phyloP scores from a whole-genome alignment of 2,888 invertebrate species.

The Pemphredon lugubris region DNA sequence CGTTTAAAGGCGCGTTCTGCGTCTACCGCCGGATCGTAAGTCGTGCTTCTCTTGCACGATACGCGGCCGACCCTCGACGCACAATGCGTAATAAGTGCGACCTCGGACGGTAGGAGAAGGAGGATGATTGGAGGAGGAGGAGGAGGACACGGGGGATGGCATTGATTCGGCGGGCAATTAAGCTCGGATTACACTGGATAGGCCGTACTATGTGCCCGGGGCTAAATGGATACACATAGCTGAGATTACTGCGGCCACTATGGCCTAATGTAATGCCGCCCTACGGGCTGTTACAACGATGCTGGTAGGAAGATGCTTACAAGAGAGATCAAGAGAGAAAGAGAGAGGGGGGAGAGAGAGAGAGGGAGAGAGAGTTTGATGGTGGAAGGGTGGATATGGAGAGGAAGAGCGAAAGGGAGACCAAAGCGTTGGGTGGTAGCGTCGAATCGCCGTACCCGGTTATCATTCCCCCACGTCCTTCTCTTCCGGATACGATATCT shows the following conservation, averaged over 20 bases:
- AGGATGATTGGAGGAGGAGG: slow-evolving; percentile 29
- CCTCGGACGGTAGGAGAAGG: slow-evolving; percentile 24
- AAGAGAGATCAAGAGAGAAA: slow-evolving; percentile 41
- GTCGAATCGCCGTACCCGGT: slow-evolving; percentile 4
- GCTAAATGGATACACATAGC: slow-evolving; percentile 79
- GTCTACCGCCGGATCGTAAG: too few relatives aligned
- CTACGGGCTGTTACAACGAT: slow-evolving; percentile 67
- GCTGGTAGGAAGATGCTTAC: slow-evolving; percentile 62
- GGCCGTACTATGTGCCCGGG: slow-evolving; percentile 70
- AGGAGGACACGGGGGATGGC: slow-evolving; percentile 60
- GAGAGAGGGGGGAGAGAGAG: background rate
- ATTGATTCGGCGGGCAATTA: slow-evolving; percentile 78
- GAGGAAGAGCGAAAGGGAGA: background rate
- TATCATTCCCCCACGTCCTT: background rate
- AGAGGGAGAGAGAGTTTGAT: slow-evolving; percentile 20
- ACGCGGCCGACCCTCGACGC: too few relatives aligned
- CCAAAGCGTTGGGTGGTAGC: background rate
- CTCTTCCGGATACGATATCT: slow-evolving; percentile 48
- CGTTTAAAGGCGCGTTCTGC: too few relatives aligned
- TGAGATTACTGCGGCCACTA: slow-evolving; percentile 77
- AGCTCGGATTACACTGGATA: slow-evolving; percentile 75
- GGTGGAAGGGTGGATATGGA: background rate
- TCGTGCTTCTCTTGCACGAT: too few relatives aligned
- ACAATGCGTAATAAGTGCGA: slow-evolving; percentile 61
- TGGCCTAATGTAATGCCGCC: slow-evolving; percentile 73